Base-by-base conservation (phyloP, 37 sponge, comb jelly and placozoan genomes). In the Eunapius fragilis region DNA sequence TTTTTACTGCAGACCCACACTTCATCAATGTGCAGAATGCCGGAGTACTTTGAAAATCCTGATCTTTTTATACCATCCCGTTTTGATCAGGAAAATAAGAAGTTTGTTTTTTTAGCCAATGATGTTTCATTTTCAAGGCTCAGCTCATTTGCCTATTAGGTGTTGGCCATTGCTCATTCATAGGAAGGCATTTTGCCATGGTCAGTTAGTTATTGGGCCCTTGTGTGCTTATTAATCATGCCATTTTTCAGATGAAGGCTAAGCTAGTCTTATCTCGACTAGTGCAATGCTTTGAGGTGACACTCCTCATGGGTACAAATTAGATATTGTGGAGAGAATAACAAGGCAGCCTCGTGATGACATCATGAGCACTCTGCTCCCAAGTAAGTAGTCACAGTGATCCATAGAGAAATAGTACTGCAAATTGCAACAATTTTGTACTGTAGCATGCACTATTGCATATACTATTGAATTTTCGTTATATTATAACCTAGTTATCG, bases 181-280 rank as follows among this genome's bases (percentile, higher is more conserved):
- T 81, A 5, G 82, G 82, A 27, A 81, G 70, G 70, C 68, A 67
- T n/a, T 81, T 81, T 81, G 82, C 82, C 3, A 81, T 81, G 69
- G 83, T 83, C n/a, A 83, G 83, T 3, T 11, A 3, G 37, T 19
- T 14, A 12, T 19, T 17, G 32, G 7, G 6, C 22, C 7, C 69
- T 70, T 23, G 2, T 3, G 22, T 17, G 6, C 12, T 1, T 25
- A 2, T 2, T 30, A 30, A 37, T 35, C 26, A 13, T 36, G 11
- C 9, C 11, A 12, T 58, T 23, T 14, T 3, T 30, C 35, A 81
- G 82, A 83, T 83, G 38, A 48, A 83, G 49, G 37, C 74, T 25
- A 83, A 83, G 74, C 24, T 83, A 58, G 30, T 71, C 13, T 7
- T 83, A 23, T 72, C 83, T 71, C 72, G 83, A n/a, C 74, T 83